A percentile compares a stretch with the other conserved stretches of the same genome.
Evolutionary conservation across 2,888 invertebrate genomes (phyloP).

Genomic region (Leptopilina syphax): DNA sequence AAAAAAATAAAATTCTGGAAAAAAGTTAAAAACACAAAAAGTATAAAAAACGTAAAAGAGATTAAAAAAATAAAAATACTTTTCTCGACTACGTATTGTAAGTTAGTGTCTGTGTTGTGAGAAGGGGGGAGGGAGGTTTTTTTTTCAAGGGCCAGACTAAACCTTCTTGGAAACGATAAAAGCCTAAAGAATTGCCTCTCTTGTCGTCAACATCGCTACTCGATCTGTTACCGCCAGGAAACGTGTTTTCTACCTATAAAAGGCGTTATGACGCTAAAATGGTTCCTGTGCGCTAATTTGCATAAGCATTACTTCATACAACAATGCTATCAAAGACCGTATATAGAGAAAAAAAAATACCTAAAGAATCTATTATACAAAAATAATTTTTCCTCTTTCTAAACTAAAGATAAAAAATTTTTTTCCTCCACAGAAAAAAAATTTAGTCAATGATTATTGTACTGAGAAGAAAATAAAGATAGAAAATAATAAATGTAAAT

Average conservation of each 20-base stretch:
- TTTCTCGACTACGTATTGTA: too few relatives aligned
- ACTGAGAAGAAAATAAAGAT: too few relatives aligned
- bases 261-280: conserved; percentile 67
- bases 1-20: too few relatives aligned
- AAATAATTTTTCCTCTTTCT: too few relatives aligned
- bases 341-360: conserved; percentile 22
- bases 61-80: too few relatives aligned
- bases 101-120: too few relatives aligned
- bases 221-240: conserved; percentile 59
- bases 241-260: conserved; percentile 63
- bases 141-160: conserved; percentile 54
- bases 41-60: too few relatives aligned
- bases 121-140: conserved; percentile 23
- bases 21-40: too few relatives aligned
- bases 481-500: too few relatives aligned
- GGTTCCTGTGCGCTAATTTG: conserved; percentile 64
- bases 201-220: conserved; percentile 45
- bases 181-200: conserved; percentile 46
- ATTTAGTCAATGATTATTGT: too few relatives aligned
- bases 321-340: conserved; percentile 65
- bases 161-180: conserved; percentile 66
- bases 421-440: too few relatives aligned
- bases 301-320: conserved; percentile 60
- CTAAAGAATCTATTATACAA: not conserved
- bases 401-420: too few relatives aligned